These are phyloP conservation scores for Labroides dimidiatus DNA, from an alignment of 2,797 vertebrate genomes.

Conservation along the genomic window DNA sequence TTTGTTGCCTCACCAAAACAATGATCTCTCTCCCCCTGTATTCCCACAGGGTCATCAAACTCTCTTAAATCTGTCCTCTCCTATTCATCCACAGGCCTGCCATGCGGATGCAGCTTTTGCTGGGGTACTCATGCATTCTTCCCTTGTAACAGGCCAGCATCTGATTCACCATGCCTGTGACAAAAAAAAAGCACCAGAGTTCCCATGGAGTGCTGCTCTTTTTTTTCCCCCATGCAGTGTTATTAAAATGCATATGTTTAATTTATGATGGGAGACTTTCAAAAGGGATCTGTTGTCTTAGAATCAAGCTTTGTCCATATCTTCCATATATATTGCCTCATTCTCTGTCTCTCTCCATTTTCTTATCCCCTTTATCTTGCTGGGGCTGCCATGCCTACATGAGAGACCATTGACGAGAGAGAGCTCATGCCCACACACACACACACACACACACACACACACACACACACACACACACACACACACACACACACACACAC, in stretches of 20 bases:
- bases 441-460: constrained; percentile 19
- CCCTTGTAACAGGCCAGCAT: constrained; percentile 37
- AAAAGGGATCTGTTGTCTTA: constrained; percentile 68
- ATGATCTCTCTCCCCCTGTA: constrained; percentile 8
- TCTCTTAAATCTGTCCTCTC: constrained; percentile 74
- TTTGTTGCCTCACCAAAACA: not conserved
- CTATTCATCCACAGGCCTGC: constrained; percentile 53
- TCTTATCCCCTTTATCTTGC: constrained; percentile 65
- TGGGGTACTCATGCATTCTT: constrained; percentile 50
- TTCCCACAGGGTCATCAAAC: constrained; percentile 25
- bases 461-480: constrained; percentile 11
- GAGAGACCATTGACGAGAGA: constrained; percentile 34
- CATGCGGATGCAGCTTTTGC: constrained; percentile 59
- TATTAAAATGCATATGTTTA: constrained; percentile 75
- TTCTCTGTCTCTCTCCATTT: constrained; percentile 64
- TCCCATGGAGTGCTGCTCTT: constrained; percentile 35
- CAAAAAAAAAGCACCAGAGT: constrained; percentile 42
- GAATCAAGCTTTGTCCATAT: constrained; percentile 67
- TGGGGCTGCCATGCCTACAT: constrained; percentile 50
- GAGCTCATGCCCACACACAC: constrained; percentile 7
- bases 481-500: too few relatives aligned
- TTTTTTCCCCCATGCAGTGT: constrained; percentile 54
- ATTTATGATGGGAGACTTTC: constrained; percentile 76
- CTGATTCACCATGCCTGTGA: constrained; percentile 51
- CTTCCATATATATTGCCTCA: constrained; percentile 70